Percentiles rank a stretch among this genome's conserved stretches.
phyloP scores from a whole-genome alignment of 2,888 invertebrate genomes.

The Podabrus alpinus region DNA sequence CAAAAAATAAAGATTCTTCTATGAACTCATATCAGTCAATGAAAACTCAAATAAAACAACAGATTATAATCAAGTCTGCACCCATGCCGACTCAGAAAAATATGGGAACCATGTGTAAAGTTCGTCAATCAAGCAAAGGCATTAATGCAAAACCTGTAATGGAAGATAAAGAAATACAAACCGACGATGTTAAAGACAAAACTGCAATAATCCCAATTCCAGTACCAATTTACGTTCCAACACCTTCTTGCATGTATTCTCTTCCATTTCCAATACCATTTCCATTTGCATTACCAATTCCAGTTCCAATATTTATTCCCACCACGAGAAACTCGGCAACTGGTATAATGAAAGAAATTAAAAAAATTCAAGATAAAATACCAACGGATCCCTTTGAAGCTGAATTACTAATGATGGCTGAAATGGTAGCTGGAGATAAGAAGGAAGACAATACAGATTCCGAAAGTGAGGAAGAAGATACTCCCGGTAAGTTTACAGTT shows the following conservation, averaged over 20 bases:
- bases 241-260: constrained; percentile 85
- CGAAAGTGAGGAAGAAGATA: constrained; percentile 30
- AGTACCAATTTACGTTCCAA: constrained; percentile 86
- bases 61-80: constrained; percentile 79
- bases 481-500: not conserved
- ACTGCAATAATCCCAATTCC: constrained; percentile 80
- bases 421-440: constrained; percentile 88
- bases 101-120: constrained; percentile 78
- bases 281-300: constrained; percentile 85
- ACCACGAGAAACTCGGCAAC: constrained; percentile 84
- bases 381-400: constrained; percentile 93
- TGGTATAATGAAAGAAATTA: constrained; percentile 87
- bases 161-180: constrained; percentile 71
- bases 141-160: constrained; percentile 74
- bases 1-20: constrained; percentile 49
- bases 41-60: constrained; percentile 67
- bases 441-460: constrained; percentile 70
- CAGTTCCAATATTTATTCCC: constrained; percentile 88
- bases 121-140: constrained; percentile 73
- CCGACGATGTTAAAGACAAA: constrained; percentile 67
- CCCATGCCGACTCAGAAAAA: constrained; percentile 75
- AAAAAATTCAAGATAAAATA: constrained; percentile 88
- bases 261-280: constrained; percentile 83
- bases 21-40: constrained; percentile 55
- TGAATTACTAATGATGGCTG: constrained; percentile 92